Percentiles rank a stretch among this genome's conserved stretches.
Conservation (phyloP, 2,797 vertebrate genomes). For the Emys orbicularis region DNA sequence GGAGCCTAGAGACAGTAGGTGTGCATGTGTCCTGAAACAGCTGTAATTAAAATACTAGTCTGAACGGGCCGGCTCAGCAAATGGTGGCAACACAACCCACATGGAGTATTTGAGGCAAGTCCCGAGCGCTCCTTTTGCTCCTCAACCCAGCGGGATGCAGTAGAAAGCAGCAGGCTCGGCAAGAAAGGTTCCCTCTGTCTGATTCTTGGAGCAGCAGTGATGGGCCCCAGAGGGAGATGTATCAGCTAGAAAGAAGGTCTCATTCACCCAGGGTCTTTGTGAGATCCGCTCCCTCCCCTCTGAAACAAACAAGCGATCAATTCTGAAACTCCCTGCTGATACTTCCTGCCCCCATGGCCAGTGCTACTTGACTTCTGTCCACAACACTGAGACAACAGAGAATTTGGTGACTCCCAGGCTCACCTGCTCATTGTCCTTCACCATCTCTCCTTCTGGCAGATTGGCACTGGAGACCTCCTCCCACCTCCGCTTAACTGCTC, state of each 20-base stretch:
- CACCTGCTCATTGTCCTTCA: conserved; percentile 95
- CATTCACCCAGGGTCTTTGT: background rate
- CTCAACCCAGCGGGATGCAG: background rate
- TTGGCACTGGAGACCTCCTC: conserved; percentile 77
- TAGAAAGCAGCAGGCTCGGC: background rate
- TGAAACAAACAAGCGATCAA: background rate
- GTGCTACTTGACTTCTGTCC: rapidly evolving
- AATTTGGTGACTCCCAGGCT: background rate
- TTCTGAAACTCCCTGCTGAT: no score
- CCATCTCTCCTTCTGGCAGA: conserved; percentile 74
- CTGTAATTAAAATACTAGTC: background rate
- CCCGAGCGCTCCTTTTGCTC: background rate
- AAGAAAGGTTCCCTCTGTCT: background rate
- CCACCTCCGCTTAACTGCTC: conserved; percentile 82
- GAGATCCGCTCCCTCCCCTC: background rate
- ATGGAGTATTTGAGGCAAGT: background rate
- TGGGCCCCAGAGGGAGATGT: background rate
- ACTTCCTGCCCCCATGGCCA: background rate
- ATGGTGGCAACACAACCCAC: background rate
- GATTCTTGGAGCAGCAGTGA: rapidly evolving
- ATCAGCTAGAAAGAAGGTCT: background rate
- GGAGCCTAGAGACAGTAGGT: background rate
- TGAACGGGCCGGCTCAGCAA: background rate
- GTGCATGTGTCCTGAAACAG: background rate
- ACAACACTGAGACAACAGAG: background rate